Conservation (phyloP, 37 sponge, comb jelly and placozoan species). For the Axinella damicornis region DNA sequence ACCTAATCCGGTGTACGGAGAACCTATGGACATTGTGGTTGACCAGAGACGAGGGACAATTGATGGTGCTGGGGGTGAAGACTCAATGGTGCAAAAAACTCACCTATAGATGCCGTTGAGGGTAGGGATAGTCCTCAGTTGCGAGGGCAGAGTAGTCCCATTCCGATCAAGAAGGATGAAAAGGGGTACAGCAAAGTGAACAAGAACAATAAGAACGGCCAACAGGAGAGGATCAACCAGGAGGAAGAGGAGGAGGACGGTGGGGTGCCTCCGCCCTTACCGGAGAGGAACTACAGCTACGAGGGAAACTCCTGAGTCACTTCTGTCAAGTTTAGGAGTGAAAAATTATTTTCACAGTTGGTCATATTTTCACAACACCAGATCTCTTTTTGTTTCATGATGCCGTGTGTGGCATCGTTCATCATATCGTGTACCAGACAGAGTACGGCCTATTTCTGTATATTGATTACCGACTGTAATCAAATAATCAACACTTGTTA, state of each 20-base stretch:
- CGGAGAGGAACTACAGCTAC: conserved; percentile 28
- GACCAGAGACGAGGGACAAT: no score
- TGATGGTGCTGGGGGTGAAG: no score
- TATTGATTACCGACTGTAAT: no score
- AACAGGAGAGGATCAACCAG: neutral
- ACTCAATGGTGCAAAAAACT: no score
- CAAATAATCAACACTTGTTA: no score
- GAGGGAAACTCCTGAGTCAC: neutral
- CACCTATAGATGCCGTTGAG: no score
- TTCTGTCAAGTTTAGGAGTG: no score
- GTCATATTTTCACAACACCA: no score
- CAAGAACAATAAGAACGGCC: conserved; percentile 38
- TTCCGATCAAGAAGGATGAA: neutral
- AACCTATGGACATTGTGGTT: neutral
- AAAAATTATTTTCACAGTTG: no score
- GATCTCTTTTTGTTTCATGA: neutral
- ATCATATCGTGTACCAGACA: neutral
- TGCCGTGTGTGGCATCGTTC: no score
- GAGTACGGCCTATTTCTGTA: neutral
- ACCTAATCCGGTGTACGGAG: neutral
- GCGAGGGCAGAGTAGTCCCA: neutral
- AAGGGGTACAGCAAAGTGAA: conserved; percentile 61
- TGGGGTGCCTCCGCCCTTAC: conserved; percentile 30
- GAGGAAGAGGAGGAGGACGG: neutral
- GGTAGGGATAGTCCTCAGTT: no score